Base-by-base conservation (phyloP, 2,888 invertebrate genomes). In the Nomada fabriciana region DNA sequence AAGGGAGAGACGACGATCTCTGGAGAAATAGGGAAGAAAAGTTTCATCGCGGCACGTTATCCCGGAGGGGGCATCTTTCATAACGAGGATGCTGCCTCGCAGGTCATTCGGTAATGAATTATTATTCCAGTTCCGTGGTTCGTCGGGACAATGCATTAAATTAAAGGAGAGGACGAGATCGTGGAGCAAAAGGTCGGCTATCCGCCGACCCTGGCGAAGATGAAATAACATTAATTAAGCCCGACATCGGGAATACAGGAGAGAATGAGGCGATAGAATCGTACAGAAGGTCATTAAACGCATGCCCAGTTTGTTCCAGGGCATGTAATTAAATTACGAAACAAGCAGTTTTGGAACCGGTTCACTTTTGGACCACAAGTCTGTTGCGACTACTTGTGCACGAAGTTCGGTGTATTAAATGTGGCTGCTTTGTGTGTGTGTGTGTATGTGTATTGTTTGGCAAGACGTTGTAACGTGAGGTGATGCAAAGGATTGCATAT, bases 191-290 rank as follows among this genome's bases (percentile, higher is more conserved):
- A 61, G 50, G 57, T 23, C n/a, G 57, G 13, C 67, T 71, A 76
- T 25, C 15, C 13, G 20, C 5, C 25, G 10, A 15, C 9, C n/a
- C 7, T 53, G 29, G 50, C 61, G 29, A 55, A 72, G 63, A 69
- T 76, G 68, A 77, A 85, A 79, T 53, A n/a, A 64, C 76, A 72
- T 78, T 80, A 86, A 86, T 86, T 86, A 77, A 84, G 50, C 52
- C 63, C 25, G 47, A 36, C 59, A 53, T 69, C 61, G 65, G 59
- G 72, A 73, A 64, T 47, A 43, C 29, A 61, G 23, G 61, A 70
- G 69, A 43, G 68, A 36, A 59, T 13, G 36, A 55, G 55, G 47
- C 29, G 42, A 67, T 55, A 53, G 52, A n/a, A 53, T 47, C 43
- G 23, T 13, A 50, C 57, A 29, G 65, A 60, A 9, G 50, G 11